Evolutionary conservation across 2,888 invertebrate species (phyloP).

Genomic region (Thereva unica): DNA sequence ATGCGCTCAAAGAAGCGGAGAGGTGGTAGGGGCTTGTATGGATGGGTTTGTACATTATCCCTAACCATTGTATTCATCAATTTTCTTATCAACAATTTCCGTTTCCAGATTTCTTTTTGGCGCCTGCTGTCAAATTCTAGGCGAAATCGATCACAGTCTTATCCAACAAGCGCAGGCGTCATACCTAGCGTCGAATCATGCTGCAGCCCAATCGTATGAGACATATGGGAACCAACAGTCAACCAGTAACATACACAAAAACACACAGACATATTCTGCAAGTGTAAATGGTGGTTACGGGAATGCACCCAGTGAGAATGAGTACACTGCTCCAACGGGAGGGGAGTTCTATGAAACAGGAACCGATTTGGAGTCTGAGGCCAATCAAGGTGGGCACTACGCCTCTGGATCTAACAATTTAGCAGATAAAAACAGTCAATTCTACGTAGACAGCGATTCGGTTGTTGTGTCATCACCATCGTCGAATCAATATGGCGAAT

Average conservation of each 20-base stretch:
- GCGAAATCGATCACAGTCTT: conserved; percentile 58
- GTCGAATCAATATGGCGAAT: conserved; percentile 42
- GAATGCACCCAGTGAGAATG: background rate
- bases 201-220: conserved; percentile 47
- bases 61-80: background rate
- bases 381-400: conserved; percentile 40
- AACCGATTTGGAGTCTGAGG: conserved; percentile 49
- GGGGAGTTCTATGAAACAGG: conserved; percentile 15
- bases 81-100: background rate
- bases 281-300: conserved; percentile 15
- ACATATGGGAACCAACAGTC: conserved; percentile 45
- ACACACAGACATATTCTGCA: background rate
- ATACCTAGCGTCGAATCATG: conserved; percentile 48
- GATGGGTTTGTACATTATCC: conserved; percentile 64
- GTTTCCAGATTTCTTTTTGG: conserved; percentile 73
- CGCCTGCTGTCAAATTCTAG: conserved; percentile 81
- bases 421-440: conserved; percentile 36
- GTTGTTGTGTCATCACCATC: conserved; percentile 53
- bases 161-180: conserved; percentile 51
- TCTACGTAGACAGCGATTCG: conserved; percentile 51
- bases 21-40: conserved; percentile 88
- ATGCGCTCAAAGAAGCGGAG: conserved; percentile 76
- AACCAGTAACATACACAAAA: background rate
- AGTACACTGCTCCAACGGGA: conserved; percentile 1
- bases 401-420: conserved; percentile 24